A percentile compares a stretch with the other conserved stretches of the same genome.
Conservation (phyloP, 2,797 vertebrate species). For the Acropternis orthonyx region DNA sequence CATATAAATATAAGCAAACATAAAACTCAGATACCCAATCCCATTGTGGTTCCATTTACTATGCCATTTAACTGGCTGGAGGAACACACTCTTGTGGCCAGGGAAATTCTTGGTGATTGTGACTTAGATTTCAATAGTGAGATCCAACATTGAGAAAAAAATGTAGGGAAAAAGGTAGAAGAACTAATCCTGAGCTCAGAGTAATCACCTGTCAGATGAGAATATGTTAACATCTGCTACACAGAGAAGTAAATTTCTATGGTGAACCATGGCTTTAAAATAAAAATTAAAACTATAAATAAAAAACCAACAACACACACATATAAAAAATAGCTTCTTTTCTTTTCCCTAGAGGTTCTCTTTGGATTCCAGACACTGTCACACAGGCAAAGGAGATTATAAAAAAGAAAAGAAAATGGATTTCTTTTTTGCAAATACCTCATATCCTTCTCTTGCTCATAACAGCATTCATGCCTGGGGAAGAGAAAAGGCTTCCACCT, state of each 20-base stretch:
- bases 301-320: neutral
- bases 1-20: neutral
- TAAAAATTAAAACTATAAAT: neutral
- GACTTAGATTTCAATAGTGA: neutral
- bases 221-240: neutral
- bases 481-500: neutral
- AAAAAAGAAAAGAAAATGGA: neutral
- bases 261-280: neutral
- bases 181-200: neutral
- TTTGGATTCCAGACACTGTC: neutral
- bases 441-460: neutral
- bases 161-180: accelerated
- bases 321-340: neutral
- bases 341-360: neutral
- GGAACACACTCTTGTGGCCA: neutral
- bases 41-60: neutral
- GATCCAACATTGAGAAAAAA: neutral
- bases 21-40: neutral
- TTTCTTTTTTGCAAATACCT: neutral
- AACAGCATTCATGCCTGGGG: neutral
- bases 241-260: neutral
- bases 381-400: neutral
- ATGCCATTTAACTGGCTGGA: neutral
- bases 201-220: neutral
- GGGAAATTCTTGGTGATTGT: neutral